Evolutionary conservation across 2,797 vertebrate species (phyloP).

Genomic region (Neomorphus geoffroyi): DNA sequence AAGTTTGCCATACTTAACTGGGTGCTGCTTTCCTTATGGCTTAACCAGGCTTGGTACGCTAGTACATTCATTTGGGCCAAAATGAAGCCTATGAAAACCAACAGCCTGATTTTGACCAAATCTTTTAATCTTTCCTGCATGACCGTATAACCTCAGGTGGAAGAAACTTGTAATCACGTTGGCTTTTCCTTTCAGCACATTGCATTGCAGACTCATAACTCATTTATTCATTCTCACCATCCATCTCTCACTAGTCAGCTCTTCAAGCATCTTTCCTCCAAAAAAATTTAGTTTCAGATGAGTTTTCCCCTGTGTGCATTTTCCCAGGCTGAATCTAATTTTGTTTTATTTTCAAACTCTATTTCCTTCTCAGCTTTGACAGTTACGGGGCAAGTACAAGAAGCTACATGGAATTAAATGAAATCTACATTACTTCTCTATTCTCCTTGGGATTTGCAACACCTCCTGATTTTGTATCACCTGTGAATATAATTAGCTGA

Average conservation of each 20-base stretch:
- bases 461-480: slow-evolving; percentile 62
- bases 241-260: slow-evolving; percentile 5
- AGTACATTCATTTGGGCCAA: background rate
- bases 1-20: background rate
- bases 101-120: background rate
- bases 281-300: slow-evolving; percentile 32
- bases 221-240: slow-evolving; percentile 44
- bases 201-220: background rate
- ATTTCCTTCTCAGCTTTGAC: slow-evolving; percentile 53
- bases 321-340: slow-evolving; percentile 56
- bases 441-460: slow-evolving; percentile 68
- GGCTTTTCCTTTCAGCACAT: slow-evolving; percentile 6
- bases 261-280: slow-evolving; percentile 22
- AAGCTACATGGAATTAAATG: slow-evolving; percentile 50
- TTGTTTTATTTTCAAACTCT: slow-evolving; percentile 47
- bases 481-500: slow-evolving; percentile 68
- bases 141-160: background rate
- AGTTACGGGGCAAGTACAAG: slow-evolving; percentile 45
- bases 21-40: background rate
- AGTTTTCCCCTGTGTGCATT: slow-evolving; percentile 28
- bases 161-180: slow-evolving; percentile 6
- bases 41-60: background rate
- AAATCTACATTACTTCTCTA: slow-evolving; percentile 56
- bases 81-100: background rate
- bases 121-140: slow-evolving; percentile 2